Conservation (phyloP, 2,888 invertebrate species). For the Esperia sulphurella region DNA sequence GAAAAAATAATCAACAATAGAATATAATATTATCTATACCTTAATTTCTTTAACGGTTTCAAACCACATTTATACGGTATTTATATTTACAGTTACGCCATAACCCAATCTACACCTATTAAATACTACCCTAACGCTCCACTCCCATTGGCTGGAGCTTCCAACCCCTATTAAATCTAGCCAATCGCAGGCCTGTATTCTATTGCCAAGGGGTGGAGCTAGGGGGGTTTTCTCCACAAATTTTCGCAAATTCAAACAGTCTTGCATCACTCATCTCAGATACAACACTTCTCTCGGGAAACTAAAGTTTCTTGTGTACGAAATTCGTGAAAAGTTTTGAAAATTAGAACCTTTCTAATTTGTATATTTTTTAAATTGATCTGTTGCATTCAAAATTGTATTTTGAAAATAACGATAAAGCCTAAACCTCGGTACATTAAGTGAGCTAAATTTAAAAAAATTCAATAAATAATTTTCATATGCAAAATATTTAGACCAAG, state of each 20-base stretch:
- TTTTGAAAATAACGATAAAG: background rate
- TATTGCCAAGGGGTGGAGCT: conserved; percentile 64
- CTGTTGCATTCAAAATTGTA: background rate
- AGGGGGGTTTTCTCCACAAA: conserved; percentile 61
- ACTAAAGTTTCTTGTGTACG: conserved; percentile 28
- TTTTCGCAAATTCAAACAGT: conserved; percentile 65
- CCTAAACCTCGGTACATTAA: background rate
- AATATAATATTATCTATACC: too few species aligned
- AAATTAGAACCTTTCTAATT: conserved; percentile 10
- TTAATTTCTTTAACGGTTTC: conserved; percentile 38
- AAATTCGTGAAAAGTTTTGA: conserved; percentile 28
- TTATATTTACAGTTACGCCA: conserved; percentile 62
- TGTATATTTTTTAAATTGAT: background rate
- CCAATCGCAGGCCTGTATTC: conserved; percentile 53
- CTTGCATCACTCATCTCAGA: conserved; percentile 37
- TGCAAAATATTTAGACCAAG: background rate
- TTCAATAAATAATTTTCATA: background rate
- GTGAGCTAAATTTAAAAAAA: too few species aligned
- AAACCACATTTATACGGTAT: conserved; percentile 60
- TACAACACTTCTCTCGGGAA: conserved; percentile 27
- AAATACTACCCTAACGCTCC: conserved; percentile 47
- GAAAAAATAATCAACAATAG: too few species aligned
- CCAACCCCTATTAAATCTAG: conserved; percentile 55
- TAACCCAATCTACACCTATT: conserved; percentile 77
- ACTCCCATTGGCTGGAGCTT: conserved; percentile 55